Evolutionary conservation across 2,113 vertebrate species (phyloP).

Genomic region (Pelecanus crispus): DNA sequence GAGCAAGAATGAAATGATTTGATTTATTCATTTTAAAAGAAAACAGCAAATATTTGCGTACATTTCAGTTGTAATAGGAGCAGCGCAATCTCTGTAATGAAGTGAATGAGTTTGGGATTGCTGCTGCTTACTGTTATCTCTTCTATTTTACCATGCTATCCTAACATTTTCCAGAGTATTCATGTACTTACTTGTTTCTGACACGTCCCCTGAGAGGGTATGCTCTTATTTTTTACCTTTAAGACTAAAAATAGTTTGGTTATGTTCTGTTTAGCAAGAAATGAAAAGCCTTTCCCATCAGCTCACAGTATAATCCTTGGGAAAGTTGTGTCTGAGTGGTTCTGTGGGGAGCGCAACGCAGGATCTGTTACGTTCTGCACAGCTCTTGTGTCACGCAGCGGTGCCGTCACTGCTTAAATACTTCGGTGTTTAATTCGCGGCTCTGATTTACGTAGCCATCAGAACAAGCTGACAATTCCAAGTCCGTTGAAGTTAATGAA

Average conservation of each 20-base stretch:
- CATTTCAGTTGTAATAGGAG: not conserved
- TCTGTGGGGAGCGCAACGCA: not conserved
- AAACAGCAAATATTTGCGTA: not conserved
- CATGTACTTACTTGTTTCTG: not conserved
- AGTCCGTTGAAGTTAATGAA: not conserved
- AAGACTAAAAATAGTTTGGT: not conserved
- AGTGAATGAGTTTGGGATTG: not conserved
- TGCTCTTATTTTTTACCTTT: not conserved
- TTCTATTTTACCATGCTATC: not conserved
- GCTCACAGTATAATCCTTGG: not conserved
- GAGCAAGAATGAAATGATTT: not conserved
- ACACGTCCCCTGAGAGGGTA: not conserved
- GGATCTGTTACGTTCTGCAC: fast-evolving
- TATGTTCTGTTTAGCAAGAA: not conserved
- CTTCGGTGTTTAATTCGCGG: not conserved
- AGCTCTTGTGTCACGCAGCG: fast-evolving
- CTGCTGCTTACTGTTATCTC: not conserved
- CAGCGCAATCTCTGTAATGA: not conserved
- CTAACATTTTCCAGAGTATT: not conserved
- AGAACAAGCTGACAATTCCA: not conserved
- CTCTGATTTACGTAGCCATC: not conserved
- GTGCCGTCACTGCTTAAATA: not conserved
- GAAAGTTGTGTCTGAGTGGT: not conserved
- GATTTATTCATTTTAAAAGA: not conserved
- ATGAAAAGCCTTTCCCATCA: not conserved